A percentile compares a stretch with the other conserved stretches of the same genome.
These are phyloP conservation scores for Lasiurus borealis DNA, from an alignment of 2,113 vertebrate species.

Conservation along the genomic window DNA sequence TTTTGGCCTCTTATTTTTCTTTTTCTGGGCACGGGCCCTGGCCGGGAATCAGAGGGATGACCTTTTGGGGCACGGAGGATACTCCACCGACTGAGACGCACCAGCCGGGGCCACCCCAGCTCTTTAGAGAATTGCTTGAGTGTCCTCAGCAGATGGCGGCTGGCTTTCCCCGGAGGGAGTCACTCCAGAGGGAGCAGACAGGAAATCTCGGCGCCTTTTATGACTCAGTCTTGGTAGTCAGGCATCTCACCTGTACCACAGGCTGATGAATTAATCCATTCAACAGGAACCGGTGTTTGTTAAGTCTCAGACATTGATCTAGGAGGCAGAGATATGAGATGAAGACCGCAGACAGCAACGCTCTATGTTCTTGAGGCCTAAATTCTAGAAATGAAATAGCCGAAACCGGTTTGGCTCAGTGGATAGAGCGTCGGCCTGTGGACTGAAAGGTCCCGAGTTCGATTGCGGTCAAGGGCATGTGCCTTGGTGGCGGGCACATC, in stretches of 20 bases:
- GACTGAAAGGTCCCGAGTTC: too few relatives aligned
- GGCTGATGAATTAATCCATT: neutral
- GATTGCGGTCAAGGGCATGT: too few relatives aligned
- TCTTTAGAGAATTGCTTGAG: neutral
- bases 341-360: neutral
- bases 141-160: neutral
- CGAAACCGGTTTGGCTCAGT: too few relatives aligned
- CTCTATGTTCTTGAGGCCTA: neutral
- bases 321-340: neutral
- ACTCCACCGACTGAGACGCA: neutral
- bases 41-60: neutral
- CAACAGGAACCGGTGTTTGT: neutral
- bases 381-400: neutral
- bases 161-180: neutral
- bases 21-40: neutral
- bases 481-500: too few relatives aligned
- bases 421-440: too few relatives aligned
- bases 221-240: neutral
- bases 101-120: neutral
- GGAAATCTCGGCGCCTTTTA: neutral
- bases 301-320: neutral
- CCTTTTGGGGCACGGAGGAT: neutral
- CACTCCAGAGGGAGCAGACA: neutral
- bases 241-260: neutral
- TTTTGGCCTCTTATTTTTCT: neutral